Base-by-base conservation (phyloP, 1,140 invertebrate species). In the Branchinecta lynchi region DNA sequence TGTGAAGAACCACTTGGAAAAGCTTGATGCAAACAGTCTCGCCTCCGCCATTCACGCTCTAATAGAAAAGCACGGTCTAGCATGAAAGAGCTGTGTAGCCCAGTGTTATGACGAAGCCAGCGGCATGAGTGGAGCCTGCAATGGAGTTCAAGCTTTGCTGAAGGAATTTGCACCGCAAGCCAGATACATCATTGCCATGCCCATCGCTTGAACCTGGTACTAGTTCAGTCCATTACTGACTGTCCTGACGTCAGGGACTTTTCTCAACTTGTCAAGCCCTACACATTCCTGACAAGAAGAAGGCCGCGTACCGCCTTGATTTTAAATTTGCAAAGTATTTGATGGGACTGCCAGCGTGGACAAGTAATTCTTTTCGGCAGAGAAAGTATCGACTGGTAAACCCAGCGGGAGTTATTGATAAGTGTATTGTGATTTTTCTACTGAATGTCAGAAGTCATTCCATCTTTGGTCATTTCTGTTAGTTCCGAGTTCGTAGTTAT, bases 31-130 rank as follows among this genome's bases (percentile, higher is more conserved):
- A 65, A 65, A 71, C 15, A 74, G 60, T 46, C 69, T 65, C 15
- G 70, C 69, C 17, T 45, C 67, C 32, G 44, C 7, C 9, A 51
- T 74, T 43, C 44, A 3, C 43, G 65, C 71, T 17, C 21, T 68
- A 12, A 17, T 72, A n/a, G 69, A 65, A 17, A 60, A 60, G 69
- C 20, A 21, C 32, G 9, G 68, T 46, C 68, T 68, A 43, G 45
- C 7, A 8, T 71, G 20, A 21, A 65, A 21, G 20, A 51, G 17
- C 60, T 74, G 67, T 46, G 70, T 74, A 20, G 73, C 69, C 15
- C 73, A 74, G 60, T 70, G 46, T 8, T 74, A 72, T 66, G 69
- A 74, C 69, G 71, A 71, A 12, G 71, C 73, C 8, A 12, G 45
- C 44, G 68, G 74, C 8, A 68, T 74, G 69, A 43, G 71, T 20